These are phyloP conservation scores for Tympanoctomys barrerae DNA, from an alignment of 2,797 vertebrate species.

Conservation along the genomic window DNA sequence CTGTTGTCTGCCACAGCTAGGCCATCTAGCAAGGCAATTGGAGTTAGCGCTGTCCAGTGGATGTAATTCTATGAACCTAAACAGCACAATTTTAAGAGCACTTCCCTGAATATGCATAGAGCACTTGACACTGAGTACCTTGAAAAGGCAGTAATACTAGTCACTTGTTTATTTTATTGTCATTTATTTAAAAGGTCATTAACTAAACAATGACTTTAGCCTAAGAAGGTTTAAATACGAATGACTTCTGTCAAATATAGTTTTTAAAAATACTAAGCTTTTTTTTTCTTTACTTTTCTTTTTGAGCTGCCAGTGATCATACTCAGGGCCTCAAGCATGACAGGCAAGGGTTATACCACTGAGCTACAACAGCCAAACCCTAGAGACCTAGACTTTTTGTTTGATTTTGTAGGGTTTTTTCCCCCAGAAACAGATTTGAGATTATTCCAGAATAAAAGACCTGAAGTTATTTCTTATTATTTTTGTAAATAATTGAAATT, in stretches of 20 bases:
- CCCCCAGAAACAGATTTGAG: neutral
- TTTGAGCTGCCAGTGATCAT: neutral
- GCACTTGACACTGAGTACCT: conserved; percentile 74
- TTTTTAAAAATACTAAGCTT: conserved; percentile 32
- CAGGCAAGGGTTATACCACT: neutral
- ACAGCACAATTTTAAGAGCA: conserved; percentile 68
- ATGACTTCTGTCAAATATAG: conserved; percentile 46
- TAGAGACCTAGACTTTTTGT: neutral
- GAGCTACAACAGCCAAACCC: neutral
- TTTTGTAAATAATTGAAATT: conserved; percentile 62
- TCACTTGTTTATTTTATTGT: conserved; percentile 76
- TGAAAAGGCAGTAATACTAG: conserved; percentile 71
- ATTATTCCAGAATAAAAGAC: conserved; percentile 36
- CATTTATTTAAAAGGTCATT: conserved; percentile 76
- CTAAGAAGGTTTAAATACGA: conserved; percentile 74
- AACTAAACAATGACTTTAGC: conserved; percentile 77
- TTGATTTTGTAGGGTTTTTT: conserved; percentile 84
- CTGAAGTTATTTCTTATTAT: neutral
- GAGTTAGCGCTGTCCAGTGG: conserved; percentile 17
- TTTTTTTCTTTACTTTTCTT: too few relatives aligned
- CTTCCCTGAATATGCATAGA: conserved; percentile 67
- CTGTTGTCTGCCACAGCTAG: conserved; percentile 21
- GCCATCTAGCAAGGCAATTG: conserved; percentile 1
- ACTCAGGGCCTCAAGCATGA: neutral
- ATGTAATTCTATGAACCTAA: conserved; percentile 67